A percentile compares a stretch with the other conserved stretches of the same genome.
These are phyloP conservation scores for Nebria brevicollis DNA, from an alignment of 2,888 invertebrate species.

Conservation along the genomic window DNA sequence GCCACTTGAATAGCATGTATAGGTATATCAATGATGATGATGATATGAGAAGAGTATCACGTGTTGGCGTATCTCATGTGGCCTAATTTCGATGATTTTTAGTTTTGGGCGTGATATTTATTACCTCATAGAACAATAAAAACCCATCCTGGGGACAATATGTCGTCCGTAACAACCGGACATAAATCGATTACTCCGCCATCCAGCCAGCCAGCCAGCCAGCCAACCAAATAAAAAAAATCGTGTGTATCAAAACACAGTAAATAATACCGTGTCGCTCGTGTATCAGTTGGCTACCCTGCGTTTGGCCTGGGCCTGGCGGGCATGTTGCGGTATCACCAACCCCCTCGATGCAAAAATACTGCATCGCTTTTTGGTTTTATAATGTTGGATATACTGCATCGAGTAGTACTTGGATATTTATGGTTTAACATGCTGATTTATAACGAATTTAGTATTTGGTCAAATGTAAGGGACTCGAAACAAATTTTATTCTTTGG, in stretches of 20 bases:
- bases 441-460: background rate
- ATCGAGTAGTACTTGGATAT: background rate
- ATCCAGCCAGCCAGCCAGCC: conserved; percentile 11
- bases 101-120: conserved; percentile 35
- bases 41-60: background rate
- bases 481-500: background rate
- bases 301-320: background rate
- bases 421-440: background rate
- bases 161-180: conserved; percentile 29
- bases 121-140: conserved; percentile 36
- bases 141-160: conserved; percentile 44
- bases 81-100: conserved; percentile 39
- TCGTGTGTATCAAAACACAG: conserved; percentile 39
- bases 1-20: background rate
- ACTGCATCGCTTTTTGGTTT: conserved; percentile 6
- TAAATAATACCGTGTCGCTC: conserved; percentile 38
- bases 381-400: conserved; percentile 1
- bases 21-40: background rate
- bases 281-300: conserved; percentile 30
- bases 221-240: background rate
- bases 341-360: conserved; percentile 8
- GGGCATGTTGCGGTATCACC: background rate
- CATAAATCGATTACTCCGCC: conserved; percentile 43
- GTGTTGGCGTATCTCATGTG: conserved; percentile 15
- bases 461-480: no score